Evolutionary conservation across 2,113 vertebrate genomes (phyloP).

Genomic region (Pantherophis guttatus): DNA sequence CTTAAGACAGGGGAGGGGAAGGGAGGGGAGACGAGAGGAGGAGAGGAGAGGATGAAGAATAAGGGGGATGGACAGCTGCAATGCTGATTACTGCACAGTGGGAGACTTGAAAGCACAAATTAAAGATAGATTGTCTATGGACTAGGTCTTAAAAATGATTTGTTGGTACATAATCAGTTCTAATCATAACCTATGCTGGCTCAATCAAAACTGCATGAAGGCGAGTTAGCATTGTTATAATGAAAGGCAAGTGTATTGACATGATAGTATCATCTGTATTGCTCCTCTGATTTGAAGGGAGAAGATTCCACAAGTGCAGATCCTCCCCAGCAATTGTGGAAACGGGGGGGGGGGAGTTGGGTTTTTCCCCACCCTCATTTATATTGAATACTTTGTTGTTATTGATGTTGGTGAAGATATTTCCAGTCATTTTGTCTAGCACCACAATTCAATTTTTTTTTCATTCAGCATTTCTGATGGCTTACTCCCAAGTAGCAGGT

Average conservation of each 20-base stretch:
- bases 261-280: not conserved
- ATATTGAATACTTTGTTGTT: not conserved
- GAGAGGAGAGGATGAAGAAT: no score
- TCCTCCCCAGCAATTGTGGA: not conserved
- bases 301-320: not conserved
- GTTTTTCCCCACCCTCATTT: not conserved
- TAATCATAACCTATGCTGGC: not conserved
- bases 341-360: not conserved
- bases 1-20: not conserved
- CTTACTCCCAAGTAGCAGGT: not conserved
- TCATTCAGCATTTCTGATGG: not conserved
- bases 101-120: not conserved
- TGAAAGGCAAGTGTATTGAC: not conserved
- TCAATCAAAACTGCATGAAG: not conserved
- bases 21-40: no score
- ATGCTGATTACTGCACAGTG: not conserved
- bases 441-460: not conserved
- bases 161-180: not conserved
- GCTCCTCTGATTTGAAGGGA: not conserved
- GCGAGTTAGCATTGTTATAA: not conserved
- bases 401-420: not conserved
- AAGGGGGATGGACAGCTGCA: not conserved
- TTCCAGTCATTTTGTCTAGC: not conserved
- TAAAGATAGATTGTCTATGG: not conserved
- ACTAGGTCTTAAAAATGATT: not conserved